Evolutionary conservation across 2,113 vertebrate species (phyloP).

Genomic region (Mirza zaza): DNA sequence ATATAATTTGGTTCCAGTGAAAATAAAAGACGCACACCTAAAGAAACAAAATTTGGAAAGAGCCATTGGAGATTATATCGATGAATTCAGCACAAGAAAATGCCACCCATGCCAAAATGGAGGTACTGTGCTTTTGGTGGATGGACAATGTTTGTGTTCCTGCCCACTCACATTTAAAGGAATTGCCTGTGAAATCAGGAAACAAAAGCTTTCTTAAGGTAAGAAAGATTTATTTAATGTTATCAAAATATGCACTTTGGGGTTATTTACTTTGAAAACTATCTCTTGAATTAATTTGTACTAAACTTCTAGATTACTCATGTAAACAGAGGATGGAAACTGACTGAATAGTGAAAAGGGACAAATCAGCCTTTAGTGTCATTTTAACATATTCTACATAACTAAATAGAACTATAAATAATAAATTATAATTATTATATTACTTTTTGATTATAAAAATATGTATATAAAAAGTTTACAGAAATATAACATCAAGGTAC

Average conservation of each 20-base stretch:
- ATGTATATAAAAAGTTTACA: neutral
- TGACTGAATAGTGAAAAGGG: neutral
- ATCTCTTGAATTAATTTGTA: neutral
- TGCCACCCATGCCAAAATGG: conserved; percentile 91
- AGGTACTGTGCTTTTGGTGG: conserved; percentile 86
- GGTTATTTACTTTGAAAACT: conserved; percentile 27
- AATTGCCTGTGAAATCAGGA: conserved; percentile 86
- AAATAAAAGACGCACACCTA: conserved; percentile 80
- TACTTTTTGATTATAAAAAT: neutral
- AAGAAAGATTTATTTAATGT: conserved; percentile 56
- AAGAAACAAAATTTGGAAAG: conserved; percentile 88
- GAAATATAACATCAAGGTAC: neutral
- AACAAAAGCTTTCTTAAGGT: conserved; percentile 74
- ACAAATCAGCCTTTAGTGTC: neutral
- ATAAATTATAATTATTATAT: neutral
- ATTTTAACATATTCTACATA: neutral
- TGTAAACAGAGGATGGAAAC: neutral
- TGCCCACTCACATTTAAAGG: conserved; percentile 86
- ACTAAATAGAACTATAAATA: neutral
- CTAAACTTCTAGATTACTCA: neutral
- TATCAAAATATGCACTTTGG: neutral
- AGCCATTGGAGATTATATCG: conserved; percentile 88
- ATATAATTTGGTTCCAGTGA: conserved; percentile 87
- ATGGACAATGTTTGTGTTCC: conserved; percentile 89
- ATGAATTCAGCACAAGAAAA: conserved; percentile 89